phyloP scores from a whole-genome alignment of 2,113 vertebrate species.

The Anoplopoma fimbria region DNA sequence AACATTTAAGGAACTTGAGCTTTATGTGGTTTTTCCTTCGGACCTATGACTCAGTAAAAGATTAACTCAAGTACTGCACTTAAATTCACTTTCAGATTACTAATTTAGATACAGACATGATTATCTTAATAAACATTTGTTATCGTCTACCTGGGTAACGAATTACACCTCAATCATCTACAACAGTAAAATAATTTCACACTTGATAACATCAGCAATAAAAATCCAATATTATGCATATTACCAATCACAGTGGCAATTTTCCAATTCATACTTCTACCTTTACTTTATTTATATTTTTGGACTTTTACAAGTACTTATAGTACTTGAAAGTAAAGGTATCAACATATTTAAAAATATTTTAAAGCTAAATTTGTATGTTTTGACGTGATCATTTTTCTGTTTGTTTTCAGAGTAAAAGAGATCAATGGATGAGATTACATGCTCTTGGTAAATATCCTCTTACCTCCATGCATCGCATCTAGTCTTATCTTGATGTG shows the following conservation, averaged over 20 bases:
- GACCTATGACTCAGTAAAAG: background rate
- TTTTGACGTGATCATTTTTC: background rate
- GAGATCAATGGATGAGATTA: background rate
- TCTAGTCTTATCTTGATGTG: constrained; percentile 93
- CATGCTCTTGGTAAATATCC: background rate
- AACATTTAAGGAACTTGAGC: constrained; percentile 14
- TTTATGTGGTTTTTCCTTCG: background rate
- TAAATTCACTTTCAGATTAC: background rate
- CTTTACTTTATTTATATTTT: background rate
- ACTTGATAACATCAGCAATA: background rate
- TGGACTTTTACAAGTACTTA: no score
- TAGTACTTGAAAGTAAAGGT: background rate
- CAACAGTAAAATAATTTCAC: background rate
- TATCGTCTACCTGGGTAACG: no score
- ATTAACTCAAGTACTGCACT: background rate
- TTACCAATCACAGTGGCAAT: no score
- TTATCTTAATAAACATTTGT: no score
- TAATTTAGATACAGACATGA: no score
- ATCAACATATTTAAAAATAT: background rate
- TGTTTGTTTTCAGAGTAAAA: background rate
- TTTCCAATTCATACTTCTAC: no score
- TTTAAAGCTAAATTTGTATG: background rate
- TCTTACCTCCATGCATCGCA: constrained; percentile 95
- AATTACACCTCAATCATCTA: no score
- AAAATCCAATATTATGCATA: background rate